Evolutionary conservation across 1,140 invertebrate genomes (phyloP).

Genomic region (Pseudomyrmex cubaensis): DNA sequence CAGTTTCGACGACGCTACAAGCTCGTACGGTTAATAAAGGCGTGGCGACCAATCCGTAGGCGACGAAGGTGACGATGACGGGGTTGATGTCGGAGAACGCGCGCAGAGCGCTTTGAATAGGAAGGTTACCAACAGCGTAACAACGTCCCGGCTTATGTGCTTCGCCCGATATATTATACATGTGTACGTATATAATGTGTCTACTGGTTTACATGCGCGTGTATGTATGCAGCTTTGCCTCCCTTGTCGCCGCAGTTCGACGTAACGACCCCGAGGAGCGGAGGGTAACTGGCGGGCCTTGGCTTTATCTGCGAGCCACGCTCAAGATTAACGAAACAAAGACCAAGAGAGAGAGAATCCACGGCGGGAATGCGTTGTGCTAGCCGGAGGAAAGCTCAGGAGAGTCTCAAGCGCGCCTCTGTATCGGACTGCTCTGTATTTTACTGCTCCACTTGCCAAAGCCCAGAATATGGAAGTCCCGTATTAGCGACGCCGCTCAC

Average conservation of each 20-base stretch:
- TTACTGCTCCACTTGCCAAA: constrained; percentile 21
- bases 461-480: constrained; percentile 12
- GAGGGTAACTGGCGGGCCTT: constrained; percentile 58
- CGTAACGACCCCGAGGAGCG: constrained; percentile 61
- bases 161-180: constrained; percentile 47
- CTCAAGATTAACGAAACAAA: constrained; percentile 72
- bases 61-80: constrained; percentile 6
- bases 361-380: constrained; percentile 40
- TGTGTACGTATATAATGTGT: constrained; percentile 12
- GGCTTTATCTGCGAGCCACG: constrained; percentile 66
- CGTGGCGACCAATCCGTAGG: constrained; percentile 10
- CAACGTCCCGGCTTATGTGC: constrained; percentile 64
- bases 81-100: constrained; percentile 35
- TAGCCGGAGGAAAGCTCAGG: not conserved
- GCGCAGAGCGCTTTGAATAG: constrained; percentile 67
- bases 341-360: constrained; percentile 12
- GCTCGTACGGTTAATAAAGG: constrained; percentile 43
- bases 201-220: constrained; percentile 14
- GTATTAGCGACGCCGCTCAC: constrained; percentile 6
- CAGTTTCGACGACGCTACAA: not conserved
- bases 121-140: constrained; percentile 61
- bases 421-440: constrained; percentile 10
- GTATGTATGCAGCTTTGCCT: constrained; percentile 43
- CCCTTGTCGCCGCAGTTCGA: constrained; percentile 60
- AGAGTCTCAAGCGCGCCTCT: not conserved